Conservation (phyloP, 2,888 invertebrate genomes). For the Drosophila meridiana region DNA sequence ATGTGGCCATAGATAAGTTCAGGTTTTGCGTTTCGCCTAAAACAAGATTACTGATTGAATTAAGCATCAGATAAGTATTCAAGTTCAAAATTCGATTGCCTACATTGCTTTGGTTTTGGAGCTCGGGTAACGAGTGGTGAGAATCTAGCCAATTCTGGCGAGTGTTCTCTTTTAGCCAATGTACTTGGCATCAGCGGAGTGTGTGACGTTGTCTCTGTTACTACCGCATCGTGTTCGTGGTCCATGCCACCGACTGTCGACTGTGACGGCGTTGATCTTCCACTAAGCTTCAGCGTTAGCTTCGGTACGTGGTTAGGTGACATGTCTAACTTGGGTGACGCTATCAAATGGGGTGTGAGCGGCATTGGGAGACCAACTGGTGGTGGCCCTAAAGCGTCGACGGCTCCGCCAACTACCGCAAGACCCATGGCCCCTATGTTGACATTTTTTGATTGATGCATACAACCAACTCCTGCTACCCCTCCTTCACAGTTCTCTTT, state of each 20-base stretch:
- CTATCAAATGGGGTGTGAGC: conserved; percentile 7
- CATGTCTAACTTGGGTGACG: conserved; percentile 34
- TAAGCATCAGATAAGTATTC: conserved; percentile 7
- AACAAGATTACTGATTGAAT: conserved; percentile 15
- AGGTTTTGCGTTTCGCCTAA: conserved; percentile 38
- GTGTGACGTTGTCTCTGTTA: not conserved
- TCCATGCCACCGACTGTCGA: conserved; percentile 7
- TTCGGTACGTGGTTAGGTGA: conserved; percentile 88
- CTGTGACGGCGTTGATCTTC: conserved; percentile 39
- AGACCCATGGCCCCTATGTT: not conserved
- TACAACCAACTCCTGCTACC: not conserved
- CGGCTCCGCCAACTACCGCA: not conserved
- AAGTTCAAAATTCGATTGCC: conserved; percentile 32
- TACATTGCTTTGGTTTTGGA: conserved; percentile 88
- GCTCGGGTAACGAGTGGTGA: conserved; percentile 93
- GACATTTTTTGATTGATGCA: not conserved
- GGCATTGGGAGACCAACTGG: not conserved
- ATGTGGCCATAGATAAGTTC: conserved; percentile 13
- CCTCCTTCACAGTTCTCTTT: conserved; percentile 5
- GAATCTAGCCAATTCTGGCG: conserved; percentile 93
- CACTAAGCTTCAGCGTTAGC: conserved; percentile 91
- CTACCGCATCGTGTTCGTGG: conserved; percentile 23
- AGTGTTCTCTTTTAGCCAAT: conserved; percentile 87
- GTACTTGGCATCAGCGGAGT: not conserved
- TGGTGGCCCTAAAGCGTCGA: conserved; percentile 4